Conservation (phyloP, 1,140 invertebrate species). For the Olivierus martensii region DNA sequence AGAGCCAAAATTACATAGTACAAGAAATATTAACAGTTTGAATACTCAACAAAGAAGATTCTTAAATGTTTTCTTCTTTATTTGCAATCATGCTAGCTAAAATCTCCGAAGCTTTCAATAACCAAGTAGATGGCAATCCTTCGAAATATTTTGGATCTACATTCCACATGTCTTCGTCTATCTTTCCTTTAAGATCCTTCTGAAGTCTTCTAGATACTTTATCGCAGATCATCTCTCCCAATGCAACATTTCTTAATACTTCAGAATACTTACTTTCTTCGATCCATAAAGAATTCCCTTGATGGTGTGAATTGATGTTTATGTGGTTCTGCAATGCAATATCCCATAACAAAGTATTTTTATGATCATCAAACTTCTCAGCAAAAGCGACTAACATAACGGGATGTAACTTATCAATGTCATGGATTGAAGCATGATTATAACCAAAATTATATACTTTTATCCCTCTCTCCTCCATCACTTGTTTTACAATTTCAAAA, state of each 20-base stretch:
- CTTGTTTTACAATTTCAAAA: neutral
- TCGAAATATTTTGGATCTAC: slow-evolving; percentile 1
- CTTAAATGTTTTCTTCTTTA: no score
- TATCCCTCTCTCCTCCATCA: slow-evolving; percentile 1
- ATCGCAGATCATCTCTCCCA: slow-evolving; percentile 9
- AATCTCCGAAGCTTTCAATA: neutral
- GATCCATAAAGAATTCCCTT: slow-evolving; percentile 7
- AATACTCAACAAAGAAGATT: no score
- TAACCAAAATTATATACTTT: neutral
- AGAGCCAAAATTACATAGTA: no score
- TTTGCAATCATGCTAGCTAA: no score
- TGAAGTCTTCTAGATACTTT: slow-evolving; percentile 9
- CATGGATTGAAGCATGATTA: slow-evolving; percentile 5
- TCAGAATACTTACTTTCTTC: neutral
- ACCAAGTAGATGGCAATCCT: slow-evolving; percentile 2
- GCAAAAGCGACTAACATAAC: slow-evolving; percentile 9
- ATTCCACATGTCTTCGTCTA: slow-evolving; percentile 7
- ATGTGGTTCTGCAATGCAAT: slow-evolving; percentile 2
- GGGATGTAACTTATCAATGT: slow-evolving; percentile 11
- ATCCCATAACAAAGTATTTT: slow-evolving; percentile 3
- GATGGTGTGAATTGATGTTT: slow-evolving; percentile 5
- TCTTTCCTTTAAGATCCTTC: neutral
- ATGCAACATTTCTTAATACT: neutral
- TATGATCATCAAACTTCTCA: slow-evolving; percentile 6
- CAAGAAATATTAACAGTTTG: no score